Conservation (phyloP, 2,113 vertebrate species). For the Heterotis niloticus region DNA sequence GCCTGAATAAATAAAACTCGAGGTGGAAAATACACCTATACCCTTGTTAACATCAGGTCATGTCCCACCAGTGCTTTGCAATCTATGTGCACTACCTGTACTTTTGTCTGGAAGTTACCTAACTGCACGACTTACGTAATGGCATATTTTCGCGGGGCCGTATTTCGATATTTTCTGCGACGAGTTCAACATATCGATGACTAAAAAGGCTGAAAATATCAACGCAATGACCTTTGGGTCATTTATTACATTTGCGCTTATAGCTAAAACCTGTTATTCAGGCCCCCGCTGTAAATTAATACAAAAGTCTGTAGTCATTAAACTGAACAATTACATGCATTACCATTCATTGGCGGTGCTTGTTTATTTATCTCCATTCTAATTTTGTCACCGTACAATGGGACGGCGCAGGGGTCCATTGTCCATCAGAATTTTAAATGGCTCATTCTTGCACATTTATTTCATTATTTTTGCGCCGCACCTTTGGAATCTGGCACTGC, state of each 20-base stretch:
- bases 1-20: too few relatives aligned
- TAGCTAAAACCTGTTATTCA: background rate
- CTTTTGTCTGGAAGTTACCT: too few relatives aligned
- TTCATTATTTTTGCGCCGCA: background rate
- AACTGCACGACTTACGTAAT: too few relatives aligned
- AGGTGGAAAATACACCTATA: too few relatives aligned
- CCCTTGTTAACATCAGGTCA: too few relatives aligned
- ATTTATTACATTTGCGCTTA: background rate
- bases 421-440: constrained; percentile 21
- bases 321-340: background rate
- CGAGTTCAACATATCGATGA: constrained; percentile 37
- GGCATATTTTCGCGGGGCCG: too few relatives aligned
- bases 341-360: background rate
- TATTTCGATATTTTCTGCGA: background rate
- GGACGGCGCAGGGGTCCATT: background rate
- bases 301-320: background rate
- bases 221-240: background rate
- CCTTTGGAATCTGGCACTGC: background rate
- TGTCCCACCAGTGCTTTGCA: too few relatives aligned
- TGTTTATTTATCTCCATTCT: background rate
- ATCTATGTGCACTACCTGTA: too few relatives aligned
- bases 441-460: background rate
- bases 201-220: background rate
- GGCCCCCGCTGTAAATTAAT: background rate
- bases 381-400: background rate